phyloP scores from a whole-genome alignment of 2,113 vertebrate genomes.

The Serilophus lunatus region DNA sequence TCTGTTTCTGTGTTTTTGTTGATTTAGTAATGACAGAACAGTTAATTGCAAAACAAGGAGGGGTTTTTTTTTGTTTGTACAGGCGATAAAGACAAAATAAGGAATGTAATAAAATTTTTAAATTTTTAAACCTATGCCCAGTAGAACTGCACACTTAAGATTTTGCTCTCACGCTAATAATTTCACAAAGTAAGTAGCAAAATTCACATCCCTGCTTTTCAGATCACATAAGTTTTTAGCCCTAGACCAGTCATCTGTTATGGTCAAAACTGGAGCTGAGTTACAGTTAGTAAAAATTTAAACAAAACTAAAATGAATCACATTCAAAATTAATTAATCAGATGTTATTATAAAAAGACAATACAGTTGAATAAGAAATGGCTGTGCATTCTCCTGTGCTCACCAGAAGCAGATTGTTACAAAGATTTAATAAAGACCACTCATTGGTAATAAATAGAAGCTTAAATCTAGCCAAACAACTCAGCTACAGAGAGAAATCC shows the following conservation, averaged over 20 bases:
- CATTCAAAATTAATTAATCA: neutral
- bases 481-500: neutral
- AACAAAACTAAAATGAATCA: neutral
- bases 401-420: neutral
- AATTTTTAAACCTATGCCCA: neutral
- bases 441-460: neutral
- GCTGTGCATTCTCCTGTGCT: neutral
- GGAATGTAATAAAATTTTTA: too few species aligned
- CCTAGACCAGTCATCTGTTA: neutral
- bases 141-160: neutral
- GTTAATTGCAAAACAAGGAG: neutral
- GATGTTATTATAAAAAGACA: neutral
- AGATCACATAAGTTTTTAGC: neutral
- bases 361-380: neutral
- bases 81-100: neutral
- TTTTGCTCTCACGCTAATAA: neutral
- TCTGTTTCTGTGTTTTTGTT: neutral
- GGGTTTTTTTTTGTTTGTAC: neutral
- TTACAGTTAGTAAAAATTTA: neutral
- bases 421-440: neutral
- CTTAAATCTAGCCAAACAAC: neutral
- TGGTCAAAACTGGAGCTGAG: neutral
- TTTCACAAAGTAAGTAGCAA: neutral
- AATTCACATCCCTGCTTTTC: neutral
- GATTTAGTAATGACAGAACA: neutral